Conservation (phyloP, 1,140 invertebrate genomes). For the Pissodes strobi region DNA sequence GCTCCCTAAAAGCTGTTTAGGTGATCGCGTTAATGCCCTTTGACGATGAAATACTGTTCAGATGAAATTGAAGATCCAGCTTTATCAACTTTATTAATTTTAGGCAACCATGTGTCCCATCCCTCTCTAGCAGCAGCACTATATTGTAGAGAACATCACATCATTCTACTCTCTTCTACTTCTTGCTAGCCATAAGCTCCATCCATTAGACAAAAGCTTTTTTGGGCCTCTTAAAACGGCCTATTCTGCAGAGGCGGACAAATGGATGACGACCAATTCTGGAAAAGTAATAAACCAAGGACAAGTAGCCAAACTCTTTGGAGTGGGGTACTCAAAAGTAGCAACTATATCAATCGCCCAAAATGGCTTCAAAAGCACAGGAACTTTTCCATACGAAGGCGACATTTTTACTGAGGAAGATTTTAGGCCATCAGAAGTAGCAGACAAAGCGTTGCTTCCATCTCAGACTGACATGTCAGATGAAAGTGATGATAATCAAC, state of each 20-base stretch:
- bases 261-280: neutral
- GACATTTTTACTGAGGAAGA: too few relatives aligned
- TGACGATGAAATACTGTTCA: too few relatives aligned
- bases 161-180: neutral
- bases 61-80: too few relatives aligned
- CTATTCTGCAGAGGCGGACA: neutral
- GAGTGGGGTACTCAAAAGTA: neutral
- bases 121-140: neutral
- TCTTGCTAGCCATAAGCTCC: neutral
- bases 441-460: too few relatives aligned
- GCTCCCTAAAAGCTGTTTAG: too few relatives aligned
- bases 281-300: neutral
- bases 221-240: neutral
- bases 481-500: too few relatives aligned
- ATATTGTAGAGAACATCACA: neutral
- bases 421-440: too few relatives aligned
- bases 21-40: too few relatives aligned
- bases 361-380: too few relatives aligned
- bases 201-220: neutral
- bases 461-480: too few relatives aligned
- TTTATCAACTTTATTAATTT: neutral
- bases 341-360: too few relatives aligned
- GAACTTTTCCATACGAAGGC: too few relatives aligned
- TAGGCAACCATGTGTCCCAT: neutral
- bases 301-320: neutral